Base-by-base conservation (phyloP, 2,113 vertebrate genomes). In the Bubo bubo region DNA sequence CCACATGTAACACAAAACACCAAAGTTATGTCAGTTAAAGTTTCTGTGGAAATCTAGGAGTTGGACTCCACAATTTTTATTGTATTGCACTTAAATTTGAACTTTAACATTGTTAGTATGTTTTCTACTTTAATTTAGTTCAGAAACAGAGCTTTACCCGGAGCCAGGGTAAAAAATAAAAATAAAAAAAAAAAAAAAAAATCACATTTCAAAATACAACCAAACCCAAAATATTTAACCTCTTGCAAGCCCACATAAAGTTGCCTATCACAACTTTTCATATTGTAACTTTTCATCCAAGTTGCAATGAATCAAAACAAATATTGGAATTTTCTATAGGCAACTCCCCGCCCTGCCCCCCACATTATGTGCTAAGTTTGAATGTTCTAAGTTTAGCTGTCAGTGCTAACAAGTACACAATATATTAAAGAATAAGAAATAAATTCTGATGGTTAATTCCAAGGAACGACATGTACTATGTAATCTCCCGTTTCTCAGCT, bases 401-500 rank as follows among this genome's bases (percentile, higher is more conserved):
- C 73, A 45, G 14, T 12, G 4, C 21, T 26, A 24, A 34, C 39
- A 80, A 53, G 23, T 18, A 64, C 79, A 58, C 22, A 62, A 62
- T 58, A 27, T 5, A 77, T 5, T 22, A 22, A 62, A 74, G 35
- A 50, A 47, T 20, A 55, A 59, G 35, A 34, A 35, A 12, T 12
- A 12, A 32, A 26, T 47, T 73, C 22, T 41, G n/a, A 1, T 0
- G 6, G 14, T 4, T 62, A 32, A 32, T 35, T 68, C 47, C 41
- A 56, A 11, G 45, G 37, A 53, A 49, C 30, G 20, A 14, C 0
- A 0, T 8, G 11, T 19, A 6, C 32, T 39, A 4, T 0, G 0
- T 7, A 4, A 67, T 6, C 66, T 60, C 20, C 28, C 14, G 20
- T 45, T 14, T 50, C 58, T 53, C 30, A 3, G 26, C 19, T 12